phyloP scores from a whole-genome alignment of 2,888 invertebrate genomes.

The Melangyna quadrimaculata region DNA sequence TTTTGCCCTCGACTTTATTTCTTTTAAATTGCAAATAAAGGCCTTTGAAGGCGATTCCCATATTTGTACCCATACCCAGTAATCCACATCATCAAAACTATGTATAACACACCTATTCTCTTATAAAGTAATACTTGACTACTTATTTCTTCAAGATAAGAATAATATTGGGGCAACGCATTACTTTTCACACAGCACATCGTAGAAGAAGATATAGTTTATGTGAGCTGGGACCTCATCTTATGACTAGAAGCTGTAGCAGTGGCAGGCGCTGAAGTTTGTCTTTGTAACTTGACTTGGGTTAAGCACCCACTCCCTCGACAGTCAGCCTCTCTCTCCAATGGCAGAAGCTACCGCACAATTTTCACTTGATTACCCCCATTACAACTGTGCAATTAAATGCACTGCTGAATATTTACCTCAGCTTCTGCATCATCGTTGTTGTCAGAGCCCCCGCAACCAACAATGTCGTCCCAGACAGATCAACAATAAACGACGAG shows the following conservation, averaged over 20 bases:
- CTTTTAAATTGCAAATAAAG: too few relatives aligned
- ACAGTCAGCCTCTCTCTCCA: constrained; percentile 20
- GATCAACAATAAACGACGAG: constrained; percentile 51
- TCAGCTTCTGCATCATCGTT: not conserved
- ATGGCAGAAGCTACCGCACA: constrained; percentile 60
- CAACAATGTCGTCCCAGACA: constrained; percentile 36
- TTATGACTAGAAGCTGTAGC: not conserved
- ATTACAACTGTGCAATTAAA: constrained; percentile 70
- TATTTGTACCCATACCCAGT: not conserved
- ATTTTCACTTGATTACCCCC: constrained; percentile 71
- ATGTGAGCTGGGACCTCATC: constrained; percentile 34
- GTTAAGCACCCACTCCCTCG: constrained; percentile 48
- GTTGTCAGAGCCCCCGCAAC: constrained; percentile 6
- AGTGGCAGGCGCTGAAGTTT: not conserved
- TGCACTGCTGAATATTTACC: constrained; percentile 67
- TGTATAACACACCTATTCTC: too few relatives aligned
- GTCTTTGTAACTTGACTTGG: constrained; percentile 45
- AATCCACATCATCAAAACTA: too few relatives aligned
- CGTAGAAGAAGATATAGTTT: not conserved
- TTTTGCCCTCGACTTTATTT: too few relatives aligned
- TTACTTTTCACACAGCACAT: constrained; percentile 40
- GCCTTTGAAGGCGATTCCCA: too few relatives aligned
- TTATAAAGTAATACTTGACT: not conserved
- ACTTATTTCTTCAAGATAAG: not conserved
- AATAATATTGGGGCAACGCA: not conserved